Base-by-base conservation (phyloP, 2,888 invertebrate species). In the Melangyna quadrimaculata region DNA sequence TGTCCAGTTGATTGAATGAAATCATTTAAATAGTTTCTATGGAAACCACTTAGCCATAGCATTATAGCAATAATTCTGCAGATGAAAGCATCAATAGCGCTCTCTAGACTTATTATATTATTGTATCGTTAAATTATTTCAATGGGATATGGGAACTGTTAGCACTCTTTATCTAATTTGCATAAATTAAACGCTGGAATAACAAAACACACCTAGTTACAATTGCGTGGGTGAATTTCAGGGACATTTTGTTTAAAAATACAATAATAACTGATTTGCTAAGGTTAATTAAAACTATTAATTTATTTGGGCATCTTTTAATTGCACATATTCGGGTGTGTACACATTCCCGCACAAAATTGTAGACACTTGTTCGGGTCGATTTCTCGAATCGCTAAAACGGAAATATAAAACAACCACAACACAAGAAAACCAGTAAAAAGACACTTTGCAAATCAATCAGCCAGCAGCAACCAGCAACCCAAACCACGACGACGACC, bases 181-280 rank as follows among this genome's bases (percentile, higher is more conserved):
- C 89, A 45, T 8, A 40, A 27, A 29, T 48, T 65, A 8, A 51
- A 17, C 7, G 9, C 32, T 32, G 12, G 7, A 27, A 12, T 0
- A 37, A 3, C 3, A 24, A 14, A 61, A 65, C 67, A 88, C 87
- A 92, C 92, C 92, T 93, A 89, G 95, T 95, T 37, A 97, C 95
- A 78, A 98, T 94, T 24, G 96, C 97, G 92, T 97, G 97, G 78
- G 97, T 96, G 91, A 94, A 96, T 88, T 94, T 94, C 89, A 95
- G 94, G 80, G 93, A 92, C 91, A 93, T 93, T 93, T 75, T 55
- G 51, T 40, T 79, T 78, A 71, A 53, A 71, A n/a, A 27, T 51
- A n/a, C 51, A 35, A 24, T 14, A 24, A 32, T 45, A 32, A 35
- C 35, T 48, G 40, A 63, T 48, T 51, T 35, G 51, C 24, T 67